A percentile compares a stretch with the other conserved stretches of the same genome.
These are phyloP conservation scores for Trichogramma pretiosum DNA, from an alignment of 1,140 invertebrate genomes.

Conservation along the genomic window DNA sequence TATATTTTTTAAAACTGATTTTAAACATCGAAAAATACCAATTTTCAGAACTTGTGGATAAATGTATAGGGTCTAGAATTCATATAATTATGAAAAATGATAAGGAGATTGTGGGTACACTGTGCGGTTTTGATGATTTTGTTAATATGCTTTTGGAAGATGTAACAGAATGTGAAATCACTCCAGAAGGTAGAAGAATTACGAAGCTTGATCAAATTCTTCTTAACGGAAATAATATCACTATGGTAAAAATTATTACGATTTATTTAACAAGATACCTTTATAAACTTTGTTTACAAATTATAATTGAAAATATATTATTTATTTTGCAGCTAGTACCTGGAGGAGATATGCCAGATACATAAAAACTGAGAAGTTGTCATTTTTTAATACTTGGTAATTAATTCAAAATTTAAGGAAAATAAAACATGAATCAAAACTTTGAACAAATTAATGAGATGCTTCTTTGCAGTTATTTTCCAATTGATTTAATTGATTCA, in stretches of 20 bases:
- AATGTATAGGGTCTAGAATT: slow-evolving; percentile 98
- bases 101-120: slow-evolving; percentile 96
- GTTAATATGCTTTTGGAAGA: slow-evolving; percentile 95
- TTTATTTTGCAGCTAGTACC: slow-evolving; percentile 53
- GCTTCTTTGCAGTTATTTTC: slow-evolving; percentile 8
- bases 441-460: slow-evolving; percentile 11
- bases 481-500: slow-evolving; percentile 21
- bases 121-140: slow-evolving; percentile 98
- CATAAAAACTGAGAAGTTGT: slow-evolving; percentile 25
- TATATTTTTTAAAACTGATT: slow-evolving; percentile 7
- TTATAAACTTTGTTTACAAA: slow-evolving; percentile 10
- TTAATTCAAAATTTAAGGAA: slow-evolving; percentile 5
- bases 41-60: slow-evolving; percentile 90
- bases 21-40: slow-evolving; percentile 9
- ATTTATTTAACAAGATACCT: slow-evolving; percentile 9
- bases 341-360: slow-evolving; percentile 60
- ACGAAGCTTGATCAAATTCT: slow-evolving; percentile 98
- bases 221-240: slow-evolving; percentile 98
- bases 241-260: slow-evolving; percentile 64
- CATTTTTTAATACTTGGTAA: slow-evolving; percentile 10
- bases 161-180: slow-evolving; percentile 91
- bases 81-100: slow-evolving; percentile 99
- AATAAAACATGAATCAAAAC: slow-evolving; percentile 18
- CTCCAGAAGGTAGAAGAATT: slow-evolving; percentile 89
- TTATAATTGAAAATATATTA: slow-evolving; percentile 23